A percentile compares a stretch with the other conserved stretches of the same genome.
These are phyloP conservation scores for Nautilus pompilius DNA, from an alignment of 1,140 invertebrate genomes.

Conservation along the genomic window DNA sequence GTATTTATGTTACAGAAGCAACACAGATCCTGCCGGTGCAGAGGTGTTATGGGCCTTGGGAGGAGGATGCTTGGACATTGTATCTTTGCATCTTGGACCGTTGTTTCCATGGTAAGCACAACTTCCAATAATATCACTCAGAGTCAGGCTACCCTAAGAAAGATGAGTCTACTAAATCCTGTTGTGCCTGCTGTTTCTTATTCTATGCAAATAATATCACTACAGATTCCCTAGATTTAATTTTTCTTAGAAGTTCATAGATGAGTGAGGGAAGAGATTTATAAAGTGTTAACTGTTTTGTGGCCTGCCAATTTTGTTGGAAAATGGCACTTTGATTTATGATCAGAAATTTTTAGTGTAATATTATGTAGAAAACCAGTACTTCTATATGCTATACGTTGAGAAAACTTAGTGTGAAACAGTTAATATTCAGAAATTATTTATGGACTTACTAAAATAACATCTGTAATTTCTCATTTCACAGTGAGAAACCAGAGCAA, in stretches of 20 bases:
- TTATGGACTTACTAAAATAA: neutral
- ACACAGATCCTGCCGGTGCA: slow-evolving; percentile 18
- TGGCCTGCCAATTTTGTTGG: neutral
- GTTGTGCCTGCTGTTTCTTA: neutral
- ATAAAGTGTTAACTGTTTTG: neutral
- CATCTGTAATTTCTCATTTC: neutral
- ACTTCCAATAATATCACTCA: too few species aligned
- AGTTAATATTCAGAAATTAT: neutral
- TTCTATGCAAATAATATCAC: neutral
- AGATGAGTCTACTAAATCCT: neutral
- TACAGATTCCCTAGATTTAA: neutral
- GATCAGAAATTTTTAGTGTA: neutral
- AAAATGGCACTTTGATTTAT: neutral
- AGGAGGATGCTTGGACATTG: slow-evolving; percentile 34
- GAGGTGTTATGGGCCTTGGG: slow-evolving; percentile 39
- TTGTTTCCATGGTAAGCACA: slow-evolving; percentile 29
- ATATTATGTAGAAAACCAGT: neutral
- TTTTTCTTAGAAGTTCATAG: neutral
- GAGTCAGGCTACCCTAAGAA: neutral
- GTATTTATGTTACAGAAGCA: slow-evolving; percentile 27
- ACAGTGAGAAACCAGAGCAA: slow-evolving; percentile 15
- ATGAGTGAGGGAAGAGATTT: neutral
- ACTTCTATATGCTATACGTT: too few species aligned
- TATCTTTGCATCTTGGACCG: slow-evolving; percentile 23
- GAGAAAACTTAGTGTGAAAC: neutral